Base-by-base conservation (phyloP, 2,888 invertebrate species). In the Synergus umbraculus region DNA sequence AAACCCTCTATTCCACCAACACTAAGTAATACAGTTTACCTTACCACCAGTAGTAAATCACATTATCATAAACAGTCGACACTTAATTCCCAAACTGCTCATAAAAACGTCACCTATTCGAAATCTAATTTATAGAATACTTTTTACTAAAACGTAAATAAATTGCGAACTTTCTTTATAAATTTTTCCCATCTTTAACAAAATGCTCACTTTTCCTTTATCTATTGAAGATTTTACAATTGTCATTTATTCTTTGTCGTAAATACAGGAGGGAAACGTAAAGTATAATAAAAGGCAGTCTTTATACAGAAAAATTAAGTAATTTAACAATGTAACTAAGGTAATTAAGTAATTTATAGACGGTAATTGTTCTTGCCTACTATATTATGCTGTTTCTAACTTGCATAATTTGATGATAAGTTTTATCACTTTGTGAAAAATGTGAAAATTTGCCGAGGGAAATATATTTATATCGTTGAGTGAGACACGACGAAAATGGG, bases 401-500 rank as follows among this genome's bases (percentile, higher is more conserved):
- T 66, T 66, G 66, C 66, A 66, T 43, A 66, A 41, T 66, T 43
- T 43, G 15, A 66, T 66, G 43, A 66, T 43, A n/a, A 66, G 66
- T 63, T 63, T 22, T 29, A 29, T 22, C 12, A 29, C 60, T 63
- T 18, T 29, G 22, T n/a, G n/a, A 41, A 66, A 66, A 43, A 66
- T 66, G 66, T n/a, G 37, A 22, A 73, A 29, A 73, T 37, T 73
- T 54, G 49, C 15, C 66, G 15, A 41, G 66, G 54, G 10, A 54
- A 37, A 73, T 54, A 54, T 37, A 73, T 73, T 54, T 41, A 73
- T 49, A 37, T 73, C 73, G 54, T 54, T 54, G 54, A 54, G 49
- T n/a, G 54, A 54, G 37, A 73, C 73, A 54, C 37, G n/a, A 81
- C 84, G 87, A 90, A 90, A 90, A 90, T 90, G 89, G 89, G 89